Conservation (phyloP, 1,140 invertebrate genomes). For the Penaeus indicus region DNA sequence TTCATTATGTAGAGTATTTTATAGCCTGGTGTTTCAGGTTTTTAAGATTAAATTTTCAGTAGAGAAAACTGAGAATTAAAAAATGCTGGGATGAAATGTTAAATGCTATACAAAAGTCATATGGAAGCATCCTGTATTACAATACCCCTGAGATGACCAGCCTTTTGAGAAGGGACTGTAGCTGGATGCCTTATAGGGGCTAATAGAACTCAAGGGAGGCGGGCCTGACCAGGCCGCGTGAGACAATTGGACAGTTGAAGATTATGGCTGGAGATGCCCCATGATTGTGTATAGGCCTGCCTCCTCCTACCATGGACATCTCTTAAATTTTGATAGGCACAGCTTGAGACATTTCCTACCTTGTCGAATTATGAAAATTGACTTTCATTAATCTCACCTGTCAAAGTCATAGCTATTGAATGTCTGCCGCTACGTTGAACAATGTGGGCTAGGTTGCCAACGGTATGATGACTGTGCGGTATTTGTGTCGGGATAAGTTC, state of each 20-base stretch:
- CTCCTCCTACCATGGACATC: constrained; percentile 9
- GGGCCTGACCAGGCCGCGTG: constrained; percentile 38
- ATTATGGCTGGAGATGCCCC: constrained; percentile 37
- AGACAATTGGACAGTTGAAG: constrained; percentile 58
- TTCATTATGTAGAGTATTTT: no score
- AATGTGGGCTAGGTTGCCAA: constrained; percentile 60
- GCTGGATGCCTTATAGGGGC: constrained; percentile 57
- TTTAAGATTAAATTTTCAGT: no score
- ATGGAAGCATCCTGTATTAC: constrained; percentile 27
- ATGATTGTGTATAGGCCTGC: constrained; percentile 26
- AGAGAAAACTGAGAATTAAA: no score
- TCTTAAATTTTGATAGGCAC: constrained; percentile 39
- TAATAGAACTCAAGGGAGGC: constrained; percentile 54
- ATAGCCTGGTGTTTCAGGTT: no score
- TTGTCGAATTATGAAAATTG: constrained; percentile 61
- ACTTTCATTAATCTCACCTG: constrained; percentile 63
- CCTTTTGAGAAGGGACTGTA: constrained; percentile 53
- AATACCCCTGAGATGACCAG: constrained; percentile 42
- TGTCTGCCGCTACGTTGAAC: constrained; percentile 60
- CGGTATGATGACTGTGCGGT: constrained; percentile 39
- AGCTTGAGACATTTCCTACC: constrained; percentile 50
- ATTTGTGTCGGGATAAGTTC: not conserved
- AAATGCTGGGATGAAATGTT: no score
- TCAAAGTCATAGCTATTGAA: constrained; percentile 62
- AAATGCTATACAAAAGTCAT: no score